Evolutionary conservation across 2,113 vertebrate genomes (phyloP).

Genomic region (Montifringilla adamsi): DNA sequence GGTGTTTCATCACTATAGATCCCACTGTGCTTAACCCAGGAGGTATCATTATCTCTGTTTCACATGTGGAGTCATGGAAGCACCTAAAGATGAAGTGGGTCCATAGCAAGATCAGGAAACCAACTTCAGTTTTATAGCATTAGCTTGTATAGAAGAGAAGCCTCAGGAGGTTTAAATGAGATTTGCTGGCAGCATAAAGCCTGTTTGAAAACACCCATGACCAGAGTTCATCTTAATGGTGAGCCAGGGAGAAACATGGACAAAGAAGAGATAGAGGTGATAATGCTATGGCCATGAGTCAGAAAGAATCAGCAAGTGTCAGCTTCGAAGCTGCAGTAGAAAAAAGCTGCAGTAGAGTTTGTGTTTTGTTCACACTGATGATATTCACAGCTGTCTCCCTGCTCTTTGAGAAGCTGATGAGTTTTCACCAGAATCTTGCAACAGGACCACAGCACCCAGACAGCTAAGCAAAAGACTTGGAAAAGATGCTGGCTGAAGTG

Average conservation of each 20-base stretch:
- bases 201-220: neutral
- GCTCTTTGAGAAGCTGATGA: neutral
- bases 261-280: neutral
- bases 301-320: neutral
- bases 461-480: neutral
- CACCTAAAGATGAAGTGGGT: slow-evolving; percentile 5
- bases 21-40: slow-evolving; percentile 15
- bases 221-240: neutral
- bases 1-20: neutral
- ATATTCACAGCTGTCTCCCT: neutral
- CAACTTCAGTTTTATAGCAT: neutral
- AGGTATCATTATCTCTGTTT: slow-evolving; percentile 40
- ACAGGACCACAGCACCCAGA: neutral
- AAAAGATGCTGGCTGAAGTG: neutral
- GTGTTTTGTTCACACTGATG: neutral
- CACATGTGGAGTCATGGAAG: slow-evolving; percentile 3
- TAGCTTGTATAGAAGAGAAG: neutral
- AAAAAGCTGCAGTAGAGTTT: neutral
- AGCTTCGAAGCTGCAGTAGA: neutral
- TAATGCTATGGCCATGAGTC: neutral
- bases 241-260: neutral
- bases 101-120: neutral
- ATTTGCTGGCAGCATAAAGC: neutral
- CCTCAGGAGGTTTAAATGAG: neutral
- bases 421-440: neutral